A percentile compares a stretch with the other conserved stretches of the same genome.
phyloP scores from a whole-genome alignment of 2,797 vertebrate species.

The Leptoclinus maculatus region DNA sequence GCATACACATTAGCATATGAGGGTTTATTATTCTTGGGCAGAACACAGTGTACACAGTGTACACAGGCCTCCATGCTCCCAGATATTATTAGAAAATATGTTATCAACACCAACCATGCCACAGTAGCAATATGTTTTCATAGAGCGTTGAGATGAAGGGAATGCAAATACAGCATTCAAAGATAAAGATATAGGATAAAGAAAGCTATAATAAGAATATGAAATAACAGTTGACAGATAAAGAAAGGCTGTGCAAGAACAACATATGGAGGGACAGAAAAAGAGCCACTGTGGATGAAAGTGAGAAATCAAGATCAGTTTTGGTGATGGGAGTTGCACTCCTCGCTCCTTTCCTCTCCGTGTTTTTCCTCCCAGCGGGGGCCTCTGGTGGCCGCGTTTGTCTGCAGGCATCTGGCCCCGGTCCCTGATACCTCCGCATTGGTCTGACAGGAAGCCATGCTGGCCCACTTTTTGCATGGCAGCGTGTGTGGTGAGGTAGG shows the following conservation, averaged over 20 bases:
- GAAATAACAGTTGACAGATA: constrained; percentile 30
- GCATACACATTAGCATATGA: not conserved
- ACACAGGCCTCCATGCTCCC: not conserved
- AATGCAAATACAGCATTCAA: not conserved
- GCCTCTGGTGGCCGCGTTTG: constrained; percentile 62
- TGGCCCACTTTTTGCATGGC: constrained; percentile 46
- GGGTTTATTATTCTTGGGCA: not conserved
- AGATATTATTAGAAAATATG: constrained; percentile 19
- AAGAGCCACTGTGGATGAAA: constrained; percentile 24
- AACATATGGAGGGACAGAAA: constrained; percentile 31
- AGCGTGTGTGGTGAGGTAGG: constrained; percentile 7
- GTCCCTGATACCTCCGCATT: constrained; percentile 51
- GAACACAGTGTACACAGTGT: no score
- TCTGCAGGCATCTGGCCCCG: constrained; percentile 73
- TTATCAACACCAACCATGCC: constrained; percentile 10
- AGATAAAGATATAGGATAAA: constrained; percentile 9
- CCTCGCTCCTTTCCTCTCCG: constrained; percentile 3
- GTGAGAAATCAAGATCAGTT: constrained; percentile 47
- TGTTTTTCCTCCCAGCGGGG: constrained; percentile 52
- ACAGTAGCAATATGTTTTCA: constrained; percentile 7
- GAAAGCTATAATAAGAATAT: not conserved
- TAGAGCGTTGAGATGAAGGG: not conserved
- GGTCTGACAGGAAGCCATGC: constrained; percentile 54
- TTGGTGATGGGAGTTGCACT: constrained; percentile 7
- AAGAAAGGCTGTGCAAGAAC: constrained; percentile 23